Base-by-base conservation (phyloP, 37 sponge, comb jelly and placozoan species). In the Ephydatia muelleri region DNA sequence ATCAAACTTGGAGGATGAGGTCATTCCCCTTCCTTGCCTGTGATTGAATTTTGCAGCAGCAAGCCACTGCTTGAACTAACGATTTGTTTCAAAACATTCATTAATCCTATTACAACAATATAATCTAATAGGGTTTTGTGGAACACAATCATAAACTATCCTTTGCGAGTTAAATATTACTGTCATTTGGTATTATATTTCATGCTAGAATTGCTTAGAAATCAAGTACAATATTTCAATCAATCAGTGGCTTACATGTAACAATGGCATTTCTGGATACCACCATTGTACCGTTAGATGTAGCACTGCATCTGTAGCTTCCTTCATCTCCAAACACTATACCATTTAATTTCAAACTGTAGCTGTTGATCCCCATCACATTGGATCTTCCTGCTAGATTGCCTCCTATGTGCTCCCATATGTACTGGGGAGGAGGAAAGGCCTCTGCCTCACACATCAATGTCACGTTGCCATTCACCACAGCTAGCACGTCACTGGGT, bases 401-500 rank as follows among this genome's bases (percentile, higher is more conserved):
- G 30, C 70, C 9, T 34, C 68, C 68, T 43, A 81, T 70, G 39
- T 25, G 68, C 72, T 83, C 73, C 90, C 90, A 85, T 22, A 29
- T 43, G 86, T 72, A 43, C 19, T 32, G 6, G 22, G 90, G 86
- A 11, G 72, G 19, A 35, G 90, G 90, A 72, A 90, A 90, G 22
- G 71, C 70, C 5, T 77, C 67, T 43, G 82, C 90, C 27, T 32
- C 39, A 90, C 90, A 90, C 16, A 72, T 83, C 0, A 91, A 48
- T 14, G 11, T 86, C 6, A 86, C 30, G 26, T 2, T n/a, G 1
- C 49, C 31, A 37, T 80, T 84, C 70, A 72, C 66, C 21, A 36
- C 64, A 27, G 83, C 43, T 49, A 67, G 26, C 8, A 33, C 25
- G 14, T 83, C 38, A n/a, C 22, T 38, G 25, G 75, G 84, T n/a